Conservation (phyloP, 2,113 vertebrate species). For the Callocephalon fimbriatum region DNA sequence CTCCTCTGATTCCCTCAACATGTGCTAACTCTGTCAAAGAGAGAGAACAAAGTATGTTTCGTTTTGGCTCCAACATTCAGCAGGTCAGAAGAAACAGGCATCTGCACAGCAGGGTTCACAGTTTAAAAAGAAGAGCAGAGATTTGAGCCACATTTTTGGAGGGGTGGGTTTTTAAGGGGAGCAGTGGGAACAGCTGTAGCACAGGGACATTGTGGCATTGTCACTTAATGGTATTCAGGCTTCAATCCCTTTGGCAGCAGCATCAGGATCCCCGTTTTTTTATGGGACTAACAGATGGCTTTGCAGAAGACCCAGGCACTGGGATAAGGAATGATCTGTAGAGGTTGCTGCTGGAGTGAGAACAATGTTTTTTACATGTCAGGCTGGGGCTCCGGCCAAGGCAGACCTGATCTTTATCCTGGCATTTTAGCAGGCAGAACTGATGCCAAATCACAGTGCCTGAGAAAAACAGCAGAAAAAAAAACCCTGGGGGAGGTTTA, state of each 20-base stretch:
- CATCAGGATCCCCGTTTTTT: not conserved
- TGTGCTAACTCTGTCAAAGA: not conserved
- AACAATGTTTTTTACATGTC: not conserved
- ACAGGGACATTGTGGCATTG: not conserved
- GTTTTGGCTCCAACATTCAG: not conserved
- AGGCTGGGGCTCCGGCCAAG: not conserved
- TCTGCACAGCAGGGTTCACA: not conserved
- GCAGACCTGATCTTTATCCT: not conserved
- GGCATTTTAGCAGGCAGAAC: not conserved
- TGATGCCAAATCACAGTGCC: not conserved
- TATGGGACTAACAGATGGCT: not conserved
- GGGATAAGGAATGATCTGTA: not conserved
- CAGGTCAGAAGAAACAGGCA: not conserved
- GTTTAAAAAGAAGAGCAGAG: not conserved
- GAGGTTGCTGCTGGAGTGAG: not conserved
- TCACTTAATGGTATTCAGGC: not conserved
- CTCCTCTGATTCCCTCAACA: not conserved
- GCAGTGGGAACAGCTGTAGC: not conserved
- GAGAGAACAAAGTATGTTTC: not conserved
- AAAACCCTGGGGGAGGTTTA: not conserved
- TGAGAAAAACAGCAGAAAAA: not conserved
- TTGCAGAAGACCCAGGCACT: not conserved
- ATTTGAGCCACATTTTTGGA: not conserved
- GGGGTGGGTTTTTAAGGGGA: not conserved
- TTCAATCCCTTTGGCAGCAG: not conserved